phyloP scores from a whole-genome alignment of 2,797 vertebrate genomes.

The Thamnophis elegans region DNA sequence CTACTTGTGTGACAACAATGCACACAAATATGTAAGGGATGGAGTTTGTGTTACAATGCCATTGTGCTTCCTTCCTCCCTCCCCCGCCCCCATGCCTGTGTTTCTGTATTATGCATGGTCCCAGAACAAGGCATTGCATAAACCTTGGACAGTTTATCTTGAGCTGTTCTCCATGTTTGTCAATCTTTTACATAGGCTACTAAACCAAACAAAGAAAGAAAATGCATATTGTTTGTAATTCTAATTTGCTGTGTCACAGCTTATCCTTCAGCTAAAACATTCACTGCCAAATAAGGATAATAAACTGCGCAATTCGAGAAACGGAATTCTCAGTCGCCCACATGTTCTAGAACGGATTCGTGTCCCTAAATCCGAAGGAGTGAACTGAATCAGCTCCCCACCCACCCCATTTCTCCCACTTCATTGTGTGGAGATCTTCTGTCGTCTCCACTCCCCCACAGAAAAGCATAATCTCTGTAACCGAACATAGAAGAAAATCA shows the following conservation, averaged over 20 bases:
- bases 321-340: not conserved
- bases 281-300: not conserved
- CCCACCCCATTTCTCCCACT: not conserved
- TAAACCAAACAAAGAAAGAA: not conserved
- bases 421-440: not conserved
- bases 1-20: not conserved
- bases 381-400: not conserved
- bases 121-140: not conserved
- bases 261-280: not conserved
- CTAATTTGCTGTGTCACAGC: not conserved
- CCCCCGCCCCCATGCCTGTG: not conserved
- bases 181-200: not conserved
- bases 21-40: not conserved
- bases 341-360: not conserved
- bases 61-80: not conserved
- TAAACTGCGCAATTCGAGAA: conserved; percentile 8
- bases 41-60: not conserved
- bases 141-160: not conserved
- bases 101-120: not conserved
- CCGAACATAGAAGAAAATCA: not conserved
- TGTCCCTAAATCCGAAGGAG: not conserved
- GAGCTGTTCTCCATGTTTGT: not conserved
- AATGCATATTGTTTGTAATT: not conserved
- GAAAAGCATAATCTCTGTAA: not conserved
- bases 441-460: not conserved